Evolutionary conservation across 2,113 vertebrate genomes (phyloP), one percentile per base, ranked within the genome.

Genomic region (Murina feae): DNA sequence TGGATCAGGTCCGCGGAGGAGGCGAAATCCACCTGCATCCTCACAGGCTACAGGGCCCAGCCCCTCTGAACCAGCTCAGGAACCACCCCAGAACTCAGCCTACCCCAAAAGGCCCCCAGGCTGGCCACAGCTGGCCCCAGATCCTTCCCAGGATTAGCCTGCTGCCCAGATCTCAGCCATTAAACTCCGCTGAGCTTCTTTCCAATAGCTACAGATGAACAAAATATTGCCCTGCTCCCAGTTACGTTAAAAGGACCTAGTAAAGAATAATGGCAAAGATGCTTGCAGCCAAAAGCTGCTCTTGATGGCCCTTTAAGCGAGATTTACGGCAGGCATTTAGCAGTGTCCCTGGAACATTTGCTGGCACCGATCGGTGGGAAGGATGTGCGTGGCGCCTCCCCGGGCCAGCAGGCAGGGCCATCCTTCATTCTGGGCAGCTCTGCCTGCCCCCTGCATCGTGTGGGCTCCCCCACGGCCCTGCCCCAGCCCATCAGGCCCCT

Each of bases 241-340:
- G 95, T 78, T 97, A 97, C 96, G 86, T 97, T 98, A 98, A 98
- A 98, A 98, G 96, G 97, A 66, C 91, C 97, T 90, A 96, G 97
- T 97, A 98, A 98, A 98, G 97, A 98, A 96, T 97, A 97, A 98
- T 97, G 97, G 97, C 96, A 94, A 96, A 97, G 97, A 97, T 96
- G 96, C 96, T 98, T 84, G 42, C 96, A 96, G 98, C 98, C 98
- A 98, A 98, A 98, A 98, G 97, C 98, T 96, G 97, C 97, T 95
- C 97, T 97, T 98, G 97, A 97, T 72, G 74, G 97, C 96, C 97
- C 97, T 98, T 98, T 98, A 98, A 97, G 98, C 95, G 79, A 97
- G 98, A 98, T 98, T 98, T 98, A 98, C 97, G 96, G 96, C 97
- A 96, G 88, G 97, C 97, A 98, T 98, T 98, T 98, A 98, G 96